Conservation (phyloP, 2,113 vertebrate genomes). For the Chroicocephalus ridibundus region DNA sequence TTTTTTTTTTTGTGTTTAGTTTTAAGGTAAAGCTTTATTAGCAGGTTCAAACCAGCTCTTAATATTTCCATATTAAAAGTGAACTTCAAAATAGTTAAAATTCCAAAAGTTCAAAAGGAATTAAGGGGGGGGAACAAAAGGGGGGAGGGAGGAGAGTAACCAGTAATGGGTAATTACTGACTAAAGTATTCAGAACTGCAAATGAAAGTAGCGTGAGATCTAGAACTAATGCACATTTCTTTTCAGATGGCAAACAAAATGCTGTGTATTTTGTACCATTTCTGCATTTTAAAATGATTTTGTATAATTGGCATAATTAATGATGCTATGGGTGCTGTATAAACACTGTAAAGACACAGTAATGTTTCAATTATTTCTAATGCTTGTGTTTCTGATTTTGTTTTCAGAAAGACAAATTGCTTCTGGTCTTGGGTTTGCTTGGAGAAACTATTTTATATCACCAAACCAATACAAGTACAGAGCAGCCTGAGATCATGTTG, state of each 20-base stretch:
- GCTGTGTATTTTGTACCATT: neutral
- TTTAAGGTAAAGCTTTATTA: neutral
- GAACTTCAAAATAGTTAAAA: neutral
- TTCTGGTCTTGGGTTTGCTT: conserved; percentile 78
- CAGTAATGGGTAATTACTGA: neutral
- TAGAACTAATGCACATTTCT: neutral
- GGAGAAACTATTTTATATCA: conserved; percentile 85
- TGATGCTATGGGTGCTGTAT: neutral
- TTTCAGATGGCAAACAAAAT: neutral
- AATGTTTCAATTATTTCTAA: neutral
- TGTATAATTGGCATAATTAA: neutral
- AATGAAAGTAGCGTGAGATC: neutral
- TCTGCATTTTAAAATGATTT: neutral
- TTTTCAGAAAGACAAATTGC: conserved; percentile 86
- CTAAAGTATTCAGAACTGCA: neutral
- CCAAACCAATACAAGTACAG: conserved; percentile 70
- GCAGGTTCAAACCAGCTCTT: neutral
- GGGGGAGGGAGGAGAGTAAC: neutral
- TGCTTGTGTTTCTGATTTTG: neutral
- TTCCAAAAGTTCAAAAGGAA: neutral
- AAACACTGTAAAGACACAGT: neutral
- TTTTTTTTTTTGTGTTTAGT: neutral
- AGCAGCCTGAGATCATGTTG: conserved; percentile 70
- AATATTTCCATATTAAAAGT: neutral
- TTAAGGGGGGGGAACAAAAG: neutral